phyloP scores from a whole-genome alignment of 1,140 invertebrate species.

The Rhagoletis zephyria region DNA sequence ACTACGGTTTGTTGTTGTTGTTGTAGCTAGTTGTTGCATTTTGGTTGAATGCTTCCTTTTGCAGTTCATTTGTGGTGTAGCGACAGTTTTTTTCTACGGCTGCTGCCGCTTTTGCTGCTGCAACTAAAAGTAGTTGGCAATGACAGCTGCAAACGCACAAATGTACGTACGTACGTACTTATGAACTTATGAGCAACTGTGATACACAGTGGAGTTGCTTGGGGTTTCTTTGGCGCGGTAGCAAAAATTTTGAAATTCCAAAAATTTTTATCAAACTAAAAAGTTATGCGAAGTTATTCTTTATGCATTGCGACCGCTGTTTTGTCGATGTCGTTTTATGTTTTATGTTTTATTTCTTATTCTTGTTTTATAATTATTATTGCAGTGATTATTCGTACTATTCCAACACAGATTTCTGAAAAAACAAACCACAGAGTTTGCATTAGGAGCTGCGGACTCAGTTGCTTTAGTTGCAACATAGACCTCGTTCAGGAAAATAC shows the following conservation, averaged over 20 bases:
- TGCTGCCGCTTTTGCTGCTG: constrained; percentile 10
- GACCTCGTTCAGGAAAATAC: too few species aligned
- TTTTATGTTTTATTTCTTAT: neutral
- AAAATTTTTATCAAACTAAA: constrained; percentile 24
- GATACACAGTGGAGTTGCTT: constrained; percentile 9
- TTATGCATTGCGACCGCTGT: neutral
- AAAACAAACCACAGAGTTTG: too few species aligned
- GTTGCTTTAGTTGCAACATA: too few species aligned
- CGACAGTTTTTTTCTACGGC: constrained; percentile 33
- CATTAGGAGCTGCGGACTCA: too few species aligned
- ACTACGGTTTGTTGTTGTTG: neutral
- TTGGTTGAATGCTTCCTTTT: constrained; percentile 27
- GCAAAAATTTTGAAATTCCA: constrained; percentile 48
- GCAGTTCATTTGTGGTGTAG: constrained; percentile 39
- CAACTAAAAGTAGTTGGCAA: constrained; percentile 6
- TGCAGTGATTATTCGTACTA: neutral
- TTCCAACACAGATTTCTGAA: too few species aligned
- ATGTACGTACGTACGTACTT: neutral
- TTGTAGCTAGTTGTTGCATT: neutral
- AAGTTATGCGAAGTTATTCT: constrained; percentile 2
- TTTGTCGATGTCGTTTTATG: neutral
- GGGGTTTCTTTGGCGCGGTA: neutral
- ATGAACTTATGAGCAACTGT: neutral
- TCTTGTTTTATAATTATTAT: constrained; percentile 1
- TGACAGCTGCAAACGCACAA: neutral